Evolutionary conservation across 2,797 vertebrate species (phyloP), one percentile per base, ranked within the genome.

Genomic region (Rhincodon typus): DNA sequence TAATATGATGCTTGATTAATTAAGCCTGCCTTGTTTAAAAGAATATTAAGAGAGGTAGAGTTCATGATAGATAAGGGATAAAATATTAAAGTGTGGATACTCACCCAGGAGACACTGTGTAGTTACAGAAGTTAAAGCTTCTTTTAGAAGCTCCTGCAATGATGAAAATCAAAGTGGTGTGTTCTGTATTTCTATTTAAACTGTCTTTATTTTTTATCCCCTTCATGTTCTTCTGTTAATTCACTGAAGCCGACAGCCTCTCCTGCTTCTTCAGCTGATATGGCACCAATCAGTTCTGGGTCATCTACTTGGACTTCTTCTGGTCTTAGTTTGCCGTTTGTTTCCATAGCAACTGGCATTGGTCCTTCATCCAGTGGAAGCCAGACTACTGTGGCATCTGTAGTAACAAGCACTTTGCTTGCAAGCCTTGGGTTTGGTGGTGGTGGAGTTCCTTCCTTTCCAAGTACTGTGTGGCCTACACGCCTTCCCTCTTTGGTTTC

Each of bases 291-390:
- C 98, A 99, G 99, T 96, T 99, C 99, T 0, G 99, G 99, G 79
- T 99, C 99, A 42, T 99, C 99, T 67, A 99, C 99, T 62, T 99
- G 99, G 99, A 99, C 99, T 1, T 99, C 99, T 96, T 99, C 99
- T 0, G 99, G 99, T 96, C 98, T 99, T 96, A 99, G 99, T 66
- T 99, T 99, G 97, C 99, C 99, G 50, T 99, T 99, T 0, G 99
- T 99, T 94, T 99, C 99, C 87, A 99, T 99, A 98, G 99, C 99
- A 12, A 99, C 99, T 0, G 99, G 99, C 94, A 99, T 99, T 95
- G 98, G 99, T 4, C 99, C 99, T 0, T 99, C 99, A 21, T 99
- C 99, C 96, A 99, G 99, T 0, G 99, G 99, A 96, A 99, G 98
- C 97, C 99, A 99, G 96, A 99, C 99, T 0, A 99, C 99, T 0